Evolutionary conservation across 2,113 vertebrate genomes (phyloP), one percentile per base, ranked within the genome.

Genomic region (Sinocyclocheilus maitianheensis): DNA sequence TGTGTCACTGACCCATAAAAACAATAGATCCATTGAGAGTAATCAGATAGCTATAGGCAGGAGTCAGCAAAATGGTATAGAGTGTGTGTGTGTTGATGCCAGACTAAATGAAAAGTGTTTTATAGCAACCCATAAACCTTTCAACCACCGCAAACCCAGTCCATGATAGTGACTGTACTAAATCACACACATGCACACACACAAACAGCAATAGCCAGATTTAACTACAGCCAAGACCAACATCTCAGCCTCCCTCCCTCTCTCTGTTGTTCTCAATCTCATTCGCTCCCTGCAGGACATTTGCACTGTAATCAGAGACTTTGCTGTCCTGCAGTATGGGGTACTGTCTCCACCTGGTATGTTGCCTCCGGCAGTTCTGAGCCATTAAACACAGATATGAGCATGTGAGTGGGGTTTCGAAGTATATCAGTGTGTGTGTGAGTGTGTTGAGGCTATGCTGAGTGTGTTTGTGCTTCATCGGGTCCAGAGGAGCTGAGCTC

Each of bases 111-210:
- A 74, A 69, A 9, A 14, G 20, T 53, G 11, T 37, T 84, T 84
- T 84, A 67, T 20, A 24, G 58, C 26, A 63, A 67, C 43, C 63
- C 75, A 77, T 77, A 74, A 81, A 76, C 71, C 78, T 82, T 37
- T 82, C 80, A 82, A 81, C 79, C 51, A n/a, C 30, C 5, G n/a
- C 83, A 63, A 76, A 81, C 58, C 43, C 58, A 62, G 22, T 43
- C 60, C 43, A 77, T 69, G 71, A 76, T 24, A 58, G 46, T 5
- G 6, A 7, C 77, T 0, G 5, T 63, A 63, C 55, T 75, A 58
- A 82, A 75, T 53, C 81, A 79, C n/a, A 69, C 62, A 83, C 74
- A 83, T 60, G 81, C 76, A 82, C 72, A 76, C 48, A 69, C 74
- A 37, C 13, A 63, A 40, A 14, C 53, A 67, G 3, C 51, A 4